Conservation (phyloP, 1,140 invertebrate genomes). For the Aphaenogaster floridana region DNA sequence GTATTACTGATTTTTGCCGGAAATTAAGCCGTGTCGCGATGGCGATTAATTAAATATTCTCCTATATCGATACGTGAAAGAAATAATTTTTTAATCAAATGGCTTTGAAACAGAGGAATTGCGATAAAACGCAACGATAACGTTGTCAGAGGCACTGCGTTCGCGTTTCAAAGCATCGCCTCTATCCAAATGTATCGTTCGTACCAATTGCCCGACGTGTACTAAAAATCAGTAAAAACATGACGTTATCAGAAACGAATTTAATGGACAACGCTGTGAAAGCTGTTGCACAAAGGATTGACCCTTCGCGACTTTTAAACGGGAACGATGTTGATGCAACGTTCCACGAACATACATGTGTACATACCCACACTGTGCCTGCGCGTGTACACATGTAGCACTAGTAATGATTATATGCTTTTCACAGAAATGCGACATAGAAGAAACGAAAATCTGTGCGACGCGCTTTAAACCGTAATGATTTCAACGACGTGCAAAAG, state of each 20-base stretch:
- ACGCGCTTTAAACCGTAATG: constrained; percentile 50
- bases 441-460: constrained; percentile 41
- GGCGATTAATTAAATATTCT: constrained; percentile 41
- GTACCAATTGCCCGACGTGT: background rate
- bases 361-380: background rate
- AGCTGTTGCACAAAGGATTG: background rate
- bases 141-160: background rate
- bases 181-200: background rate
- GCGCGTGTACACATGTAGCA: background rate
- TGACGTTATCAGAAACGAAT: constrained; percentile 29
- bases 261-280: constrained; percentile 1
- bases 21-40: constrained; percentile 20
- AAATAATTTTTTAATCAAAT: constrained; percentile 51
- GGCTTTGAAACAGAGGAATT: constrained; percentile 10
- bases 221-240: constrained; percentile 36
- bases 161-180: constrained; percentile 24
- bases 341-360: background rate
- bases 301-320: background rate
- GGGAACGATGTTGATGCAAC: background rate
- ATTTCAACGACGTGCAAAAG: constrained; percentile 28
- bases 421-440: background rate
- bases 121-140: constrained; percentile 31
- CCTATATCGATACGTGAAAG: background rate
- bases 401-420: constrained; percentile 41
- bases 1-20: background rate